phyloP scores from a whole-genome alignment of 2,113 vertebrate species.

The Pseudopodoces humilis region DNA sequence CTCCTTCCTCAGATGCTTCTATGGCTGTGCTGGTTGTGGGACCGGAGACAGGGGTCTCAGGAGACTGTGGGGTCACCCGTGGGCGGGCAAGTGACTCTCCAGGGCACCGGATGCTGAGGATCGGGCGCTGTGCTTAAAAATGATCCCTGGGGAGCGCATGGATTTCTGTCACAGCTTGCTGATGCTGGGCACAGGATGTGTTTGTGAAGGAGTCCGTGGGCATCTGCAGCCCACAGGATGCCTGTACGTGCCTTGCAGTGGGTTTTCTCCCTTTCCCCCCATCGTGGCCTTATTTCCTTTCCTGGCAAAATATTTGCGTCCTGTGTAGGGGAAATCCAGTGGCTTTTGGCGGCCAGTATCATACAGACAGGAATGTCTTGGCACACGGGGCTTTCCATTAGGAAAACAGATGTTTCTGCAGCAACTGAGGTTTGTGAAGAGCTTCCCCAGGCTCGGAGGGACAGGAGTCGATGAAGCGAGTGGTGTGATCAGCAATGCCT shows the following conservation, averaged over 20 bases:
- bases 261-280: background rate
- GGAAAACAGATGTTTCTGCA: conserved; percentile 61
- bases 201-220: background rate
- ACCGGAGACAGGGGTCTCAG: background rate
- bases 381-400: conserved; percentile 4
- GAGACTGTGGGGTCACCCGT: background rate
- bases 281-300: background rate
- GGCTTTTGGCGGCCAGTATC: conserved; percentile 45
- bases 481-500: background rate
- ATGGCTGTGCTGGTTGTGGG: background rate
- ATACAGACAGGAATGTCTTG: conserved; percentile 60
- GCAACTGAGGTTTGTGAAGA: background rate
- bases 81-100: background rate
- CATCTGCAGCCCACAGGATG: background rate
- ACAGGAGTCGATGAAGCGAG: fast-evolving
- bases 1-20: background rate
- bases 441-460: background rate
- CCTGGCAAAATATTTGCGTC: conserved; percentile 20
- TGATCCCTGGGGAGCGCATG: fast-evolving
- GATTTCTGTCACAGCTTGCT: background rate
- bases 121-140: background rate
- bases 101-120: conserved; percentile 4
- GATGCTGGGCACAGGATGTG: background rate
- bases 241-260: background rate
- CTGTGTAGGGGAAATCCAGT: conserved; percentile 25